Conservation (phyloP, 2,797 vertebrate species). For the Notamacropus eugenii region DNA sequence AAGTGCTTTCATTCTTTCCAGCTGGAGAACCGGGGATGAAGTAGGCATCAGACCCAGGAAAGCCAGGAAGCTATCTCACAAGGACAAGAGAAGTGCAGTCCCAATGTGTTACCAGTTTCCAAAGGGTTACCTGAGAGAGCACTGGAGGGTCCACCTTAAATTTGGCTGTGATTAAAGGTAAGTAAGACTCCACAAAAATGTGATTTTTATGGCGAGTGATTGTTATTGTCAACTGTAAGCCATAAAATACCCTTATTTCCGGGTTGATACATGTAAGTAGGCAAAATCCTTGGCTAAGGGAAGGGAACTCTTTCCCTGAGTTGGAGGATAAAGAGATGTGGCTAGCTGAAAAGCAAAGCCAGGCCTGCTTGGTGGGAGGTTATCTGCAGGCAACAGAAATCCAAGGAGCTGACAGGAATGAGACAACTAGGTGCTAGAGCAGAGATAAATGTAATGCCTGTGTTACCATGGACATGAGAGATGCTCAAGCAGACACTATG, state of each 20-base stretch:
- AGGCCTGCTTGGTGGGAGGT: background rate
- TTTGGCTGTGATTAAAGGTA: background rate
- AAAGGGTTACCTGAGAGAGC: background rate
- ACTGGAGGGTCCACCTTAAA: background rate
- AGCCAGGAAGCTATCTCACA: background rate
- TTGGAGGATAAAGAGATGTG: background rate
- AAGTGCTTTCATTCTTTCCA: background rate
- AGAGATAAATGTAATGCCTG: too few relatives aligned
- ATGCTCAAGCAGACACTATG: too few relatives aligned
- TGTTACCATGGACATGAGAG: too few relatives aligned
- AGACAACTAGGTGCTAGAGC: too few relatives aligned
- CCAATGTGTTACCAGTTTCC: background rate
- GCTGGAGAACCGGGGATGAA: background rate
- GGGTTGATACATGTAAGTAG: background rate
- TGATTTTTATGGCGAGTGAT: background rate
- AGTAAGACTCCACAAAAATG: background rate
- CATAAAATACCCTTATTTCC: background rate
- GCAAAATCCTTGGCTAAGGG: background rate
- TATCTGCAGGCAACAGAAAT: background rate
- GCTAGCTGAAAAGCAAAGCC: background rate
- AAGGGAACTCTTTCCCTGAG: background rate
- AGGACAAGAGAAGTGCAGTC: background rate
- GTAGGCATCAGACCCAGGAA: background rate
- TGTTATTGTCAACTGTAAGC: background rate
- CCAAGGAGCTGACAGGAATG: too few relatives aligned